Evolutionary conservation across 2,113 vertebrate species (phyloP).

Genomic region (Psettodes erumei): DNA sequence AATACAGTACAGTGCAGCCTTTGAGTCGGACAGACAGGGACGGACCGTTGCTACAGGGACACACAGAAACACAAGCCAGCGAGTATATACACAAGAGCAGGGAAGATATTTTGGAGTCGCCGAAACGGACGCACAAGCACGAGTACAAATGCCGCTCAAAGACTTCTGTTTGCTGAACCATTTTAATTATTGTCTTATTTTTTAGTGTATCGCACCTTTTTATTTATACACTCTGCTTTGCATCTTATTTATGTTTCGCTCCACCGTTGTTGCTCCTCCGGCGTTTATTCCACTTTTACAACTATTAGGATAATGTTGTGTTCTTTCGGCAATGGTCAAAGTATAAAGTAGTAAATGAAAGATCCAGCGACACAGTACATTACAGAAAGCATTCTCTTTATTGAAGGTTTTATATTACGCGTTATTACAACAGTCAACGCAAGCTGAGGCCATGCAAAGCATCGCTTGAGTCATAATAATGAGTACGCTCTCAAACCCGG

Average conservation of each 20-base stretch:
- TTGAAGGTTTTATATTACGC: slow-evolving; percentile 73
- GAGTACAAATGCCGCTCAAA: slow-evolving; percentile 15
- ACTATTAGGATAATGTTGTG: slow-evolving; percentile 7
- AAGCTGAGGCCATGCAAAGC: slow-evolving; percentile 70
- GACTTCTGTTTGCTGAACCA: neutral
- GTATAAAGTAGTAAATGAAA: neutral
- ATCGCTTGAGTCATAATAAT: slow-evolving; percentile 63
- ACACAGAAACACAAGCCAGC: slow-evolving; percentile 37
- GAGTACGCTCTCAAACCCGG: slow-evolving; percentile 54
- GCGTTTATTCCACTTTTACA: neutral
- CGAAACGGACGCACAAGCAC: slow-evolving; percentile 60
- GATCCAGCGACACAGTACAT: slow-evolving; percentile 35
- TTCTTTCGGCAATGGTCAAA: neutral
- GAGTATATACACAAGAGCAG: slow-evolving; percentile 42
- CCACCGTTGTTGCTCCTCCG: neutral
- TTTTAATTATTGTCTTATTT: neutral
- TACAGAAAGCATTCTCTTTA: slow-evolving; percentile 71
- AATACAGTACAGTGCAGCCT: slow-evolving; percentile 69
- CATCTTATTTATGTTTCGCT: neutral
- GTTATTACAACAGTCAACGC: slow-evolving; percentile 59
- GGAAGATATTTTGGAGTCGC: slow-evolving; percentile 41
- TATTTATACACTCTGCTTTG: rapidly evolving
- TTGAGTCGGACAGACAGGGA: slow-evolving; percentile 63
- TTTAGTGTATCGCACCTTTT: neutral
- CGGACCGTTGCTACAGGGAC: slow-evolving; percentile 22